Base-by-base conservation (phyloP, 2,797 vertebrate genomes). In the Spatula versicolor region DNA sequence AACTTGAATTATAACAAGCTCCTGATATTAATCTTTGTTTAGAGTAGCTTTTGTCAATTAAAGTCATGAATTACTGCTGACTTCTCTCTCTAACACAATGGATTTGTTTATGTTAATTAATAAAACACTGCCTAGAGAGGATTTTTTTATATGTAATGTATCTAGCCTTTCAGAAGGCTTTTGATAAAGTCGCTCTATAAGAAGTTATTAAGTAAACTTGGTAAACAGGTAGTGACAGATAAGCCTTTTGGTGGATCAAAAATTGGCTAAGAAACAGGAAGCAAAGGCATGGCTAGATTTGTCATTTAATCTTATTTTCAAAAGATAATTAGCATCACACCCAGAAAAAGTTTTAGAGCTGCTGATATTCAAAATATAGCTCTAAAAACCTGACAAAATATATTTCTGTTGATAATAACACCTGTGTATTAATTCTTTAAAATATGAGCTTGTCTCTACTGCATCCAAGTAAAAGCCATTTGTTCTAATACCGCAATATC, bases 181-280 rank as follows among this genome's bases (percentile, higher is more conserved):
- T 92, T 93, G 23, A 66, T 83, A 64, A 78, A 82, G 31, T 80
- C 50, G 20, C 19, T 92, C 33, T 45, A 10, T 45, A 30, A 83
- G 73, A 94, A 86, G 15, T 1, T 86, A 78, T 85, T 86, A 93
- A 93, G 82, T 75, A 90, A 93, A 64, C 80, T 91, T 83, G 25
- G 30, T 50, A 91, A 92, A 6, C 21, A 80, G 46, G 6, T 77
- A 69, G 15, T 62, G 22, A 86, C 46, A 95, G 39, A 78, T 8
- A 90, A 92, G 28, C 7, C 6, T 92, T 82, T 64, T 37, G 64
- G 20, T 46, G 46, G 22, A 45, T 41, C 5, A 92, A 80, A 96
- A 80, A 81, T 35, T 56, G 28, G 4, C 14, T 74, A 50, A 55
- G 35, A 88, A 94, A 7, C 35, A 54, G 59, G 35, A 86, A 95